These are phyloP conservation scores for Eulemur rufifrons DNA, from an alignment of 2,113 vertebrate genomes.

Conservation along the genomic window DNA sequence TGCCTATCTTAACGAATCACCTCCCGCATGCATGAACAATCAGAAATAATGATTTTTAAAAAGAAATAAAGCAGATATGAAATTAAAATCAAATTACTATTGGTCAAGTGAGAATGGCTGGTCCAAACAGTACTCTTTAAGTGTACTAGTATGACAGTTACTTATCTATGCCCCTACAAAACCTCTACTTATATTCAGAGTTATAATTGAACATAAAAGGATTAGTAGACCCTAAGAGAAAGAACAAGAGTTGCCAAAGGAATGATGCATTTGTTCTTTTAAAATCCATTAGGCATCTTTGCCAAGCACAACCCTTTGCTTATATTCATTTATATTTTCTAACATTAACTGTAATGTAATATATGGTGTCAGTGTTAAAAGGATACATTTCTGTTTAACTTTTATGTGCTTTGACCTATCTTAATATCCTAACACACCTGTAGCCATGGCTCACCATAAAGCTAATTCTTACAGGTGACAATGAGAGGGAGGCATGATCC, in stretches of 20 bases:
- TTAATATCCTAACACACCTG: neutral
- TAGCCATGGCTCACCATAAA: neutral
- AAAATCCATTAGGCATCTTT: neutral
- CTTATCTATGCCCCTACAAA: neutral
- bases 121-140: neutral
- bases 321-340: neutral
- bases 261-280: neutral
- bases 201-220: neutral
- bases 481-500: neutral
- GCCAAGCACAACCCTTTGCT: neutral
- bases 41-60: constrained; percentile 1
- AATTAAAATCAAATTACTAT: constrained; percentile 45
- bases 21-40: neutral
- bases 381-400: neutral
- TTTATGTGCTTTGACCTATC: neutral
- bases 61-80: constrained; percentile 10
- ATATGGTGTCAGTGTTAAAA: neutral
- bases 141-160: neutral
- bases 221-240: neutral
- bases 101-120: neutral
- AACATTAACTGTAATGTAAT: neutral
- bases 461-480: neutral
- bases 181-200: neutral
- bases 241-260: neutral
- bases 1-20: constrained; percentile 22